Evolutionary conservation across 2,888 invertebrate species (phyloP).

Genomic region (Labia minor): DNA sequence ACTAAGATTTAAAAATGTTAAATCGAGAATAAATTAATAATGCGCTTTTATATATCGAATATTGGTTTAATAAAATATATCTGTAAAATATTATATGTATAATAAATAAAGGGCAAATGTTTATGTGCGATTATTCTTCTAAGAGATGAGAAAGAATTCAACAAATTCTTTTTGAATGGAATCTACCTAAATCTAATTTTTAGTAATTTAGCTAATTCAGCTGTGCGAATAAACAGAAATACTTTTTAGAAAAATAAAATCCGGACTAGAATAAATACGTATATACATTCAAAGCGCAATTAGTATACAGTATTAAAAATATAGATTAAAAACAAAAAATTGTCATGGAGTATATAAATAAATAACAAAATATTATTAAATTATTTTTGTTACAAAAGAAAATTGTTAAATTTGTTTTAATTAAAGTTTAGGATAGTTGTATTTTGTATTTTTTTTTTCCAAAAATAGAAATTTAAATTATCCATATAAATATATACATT

Average conservation of each 20-base stretch:
- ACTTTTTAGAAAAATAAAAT: too few species aligned
- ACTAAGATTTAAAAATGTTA: background rate
- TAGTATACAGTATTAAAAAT: background rate
- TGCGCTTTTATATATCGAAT: constrained; percentile 1
- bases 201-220: too few species aligned
- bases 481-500: background rate
- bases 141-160: background rate
- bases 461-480: background rate
- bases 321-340: too few species aligned
- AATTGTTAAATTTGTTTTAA: background rate
- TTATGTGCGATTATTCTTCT: background rate
- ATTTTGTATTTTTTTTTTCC: too few species aligned
- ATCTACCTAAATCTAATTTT: background rate
- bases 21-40: background rate
- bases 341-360: background rate
- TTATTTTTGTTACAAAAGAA: background rate
- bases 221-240: too few species aligned
- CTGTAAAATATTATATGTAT: background rate
- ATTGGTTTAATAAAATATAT: background rate
- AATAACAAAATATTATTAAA: background rate
- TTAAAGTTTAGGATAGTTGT: background rate
- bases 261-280: too few species aligned
- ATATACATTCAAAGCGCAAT: background rate
- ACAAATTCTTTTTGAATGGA: too few species aligned
- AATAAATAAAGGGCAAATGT: background rate